Base-by-base conservation (phyloP, 2,888 invertebrate genomes). In the Melolontha melolontha region DNA sequence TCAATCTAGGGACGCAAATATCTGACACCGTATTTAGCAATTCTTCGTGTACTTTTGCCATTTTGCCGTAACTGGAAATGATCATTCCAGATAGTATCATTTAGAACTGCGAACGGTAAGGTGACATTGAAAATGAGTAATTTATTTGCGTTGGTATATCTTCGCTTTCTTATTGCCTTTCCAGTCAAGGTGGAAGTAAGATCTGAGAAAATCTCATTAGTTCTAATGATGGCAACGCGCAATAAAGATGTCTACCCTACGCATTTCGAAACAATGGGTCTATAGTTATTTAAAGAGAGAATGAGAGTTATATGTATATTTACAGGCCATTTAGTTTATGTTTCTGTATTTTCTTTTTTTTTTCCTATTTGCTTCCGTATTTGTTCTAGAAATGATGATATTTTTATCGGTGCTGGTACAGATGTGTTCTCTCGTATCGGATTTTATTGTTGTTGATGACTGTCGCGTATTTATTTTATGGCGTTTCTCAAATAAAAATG, bases 181-280 rank as follows among this genome's bases (percentile, higher is more conserved):
- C 40, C 40, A 54, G 40, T 40, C 40, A 16, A 54, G 54, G 54
- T 54, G 54, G 54, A 54, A 54, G 54, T 54, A 40, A 14, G 29
- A 34, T 34, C 6, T 34, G 40, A 54, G 54, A 54, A 54, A 54
- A 54, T 54, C 54, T 54, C 54, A 54, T 54, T 54, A 54, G 16
- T 54, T 54, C 40, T 54, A 54, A 54, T 54, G 54, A 54, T 16
- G 40, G 54, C 17, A 17, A 54, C 54, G 40, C 16, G 40, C 54
- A 54, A 54, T 54, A 54, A 54, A 54, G 54, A 40, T 54, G 54
- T 40, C 54, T 8, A 54, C 40, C 54, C 54, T 54, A 54, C 54
- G 54, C 54, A 54, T 16, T 17, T 40, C 40, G 17, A 54, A 54
- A 54, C 54, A 54, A 54, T 54, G 54, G 54, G n/a, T 40, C 40